phyloP scores from a whole-genome alignment of 2,888 invertebrate species.

The Apodemia duryi region DNA sequence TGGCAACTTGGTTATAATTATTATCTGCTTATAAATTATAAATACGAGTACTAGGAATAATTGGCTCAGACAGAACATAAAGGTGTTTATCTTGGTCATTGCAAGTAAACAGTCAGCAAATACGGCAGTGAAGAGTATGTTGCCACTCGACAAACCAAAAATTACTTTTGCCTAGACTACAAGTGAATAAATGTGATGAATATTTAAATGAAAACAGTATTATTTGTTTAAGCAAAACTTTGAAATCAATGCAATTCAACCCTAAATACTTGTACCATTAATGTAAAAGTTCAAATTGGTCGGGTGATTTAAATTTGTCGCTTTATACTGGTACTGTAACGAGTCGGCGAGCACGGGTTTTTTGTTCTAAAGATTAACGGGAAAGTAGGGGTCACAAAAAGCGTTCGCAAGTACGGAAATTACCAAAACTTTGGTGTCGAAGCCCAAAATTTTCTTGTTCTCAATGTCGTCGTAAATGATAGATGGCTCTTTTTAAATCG shows the following conservation, averaged over 20 bases:
- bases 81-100: too few relatives aligned
- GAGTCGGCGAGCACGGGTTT: constrained; percentile 55
- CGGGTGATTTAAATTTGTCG: constrained; percentile 60
- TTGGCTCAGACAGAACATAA: too few relatives aligned
- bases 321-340: constrained; percentile 59
- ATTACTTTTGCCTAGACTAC: too few relatives aligned
- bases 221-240: background rate
- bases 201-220: too few relatives aligned
- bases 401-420: constrained; percentile 70
- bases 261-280: constrained; percentile 18
- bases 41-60: too few relatives aligned
- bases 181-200: too few relatives aligned
- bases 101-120: too few relatives aligned
- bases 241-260: constrained; percentile 24
- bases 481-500: constrained; percentile 76
- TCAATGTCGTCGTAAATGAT: constrained; percentile 76
- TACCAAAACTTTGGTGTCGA: constrained; percentile 75
- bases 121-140: too few relatives aligned
- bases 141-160: too few relatives aligned
- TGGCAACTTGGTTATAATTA: too few relatives aligned
- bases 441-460: constrained; percentile 75
- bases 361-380: constrained; percentile 75
- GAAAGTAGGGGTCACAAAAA: constrained; percentile 74
- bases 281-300: constrained; percentile 43
- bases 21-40: too few relatives aligned